Base-by-base conservation (phyloP, 2,113 vertebrate genomes). In the Phylloscopus trochilus region DNA sequence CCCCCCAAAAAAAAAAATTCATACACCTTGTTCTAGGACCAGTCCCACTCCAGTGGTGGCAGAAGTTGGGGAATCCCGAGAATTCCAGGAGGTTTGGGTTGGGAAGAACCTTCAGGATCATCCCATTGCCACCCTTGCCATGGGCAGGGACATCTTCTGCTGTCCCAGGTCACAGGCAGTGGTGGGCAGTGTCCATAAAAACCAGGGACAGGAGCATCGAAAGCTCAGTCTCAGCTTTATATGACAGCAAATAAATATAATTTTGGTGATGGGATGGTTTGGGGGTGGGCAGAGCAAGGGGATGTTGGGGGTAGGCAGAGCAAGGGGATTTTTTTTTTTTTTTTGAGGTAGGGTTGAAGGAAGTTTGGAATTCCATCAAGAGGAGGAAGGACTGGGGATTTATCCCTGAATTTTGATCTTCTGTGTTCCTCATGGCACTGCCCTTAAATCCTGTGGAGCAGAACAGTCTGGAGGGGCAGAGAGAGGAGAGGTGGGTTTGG, bases 191-290 rank as follows among this genome's bases (percentile, higher is more conserved):
- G 15, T 6, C 69, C 60, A 9, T 33, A 72, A 63, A 67, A 72
- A 62, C 9, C 13, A 15, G 2, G 18, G 37, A 7, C 8, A 28
- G 75, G 12, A 90, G 24, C 21, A 12, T 10, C 33, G 27, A 24
- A 24, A 93, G 9, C 27, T 63, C 41, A 58, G 28, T 13, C 19
- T 59, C 19, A 27, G 31, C 70, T 87, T 63, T 23, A 5, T 15
- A 3, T 3, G 26, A 7, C 7, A 59, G 16, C 18, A 56, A 75
- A 39, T 11, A 8, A 62, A 33, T 7, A 0, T 0, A 10, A 41
- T 60, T 60, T 60, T 5, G 44, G 73, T 5, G 1, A 5, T 6
- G 16, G 28, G 21, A 7, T 49, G n/a, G 15, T 31, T 37, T 39
- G 21, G n/a, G n/a, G 10, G 2, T 26, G 58, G 46, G 58, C 46